Evolutionary conservation across 2,113 vertebrate genomes (phyloP).

Genomic region (Cacatua alba): DNA sequence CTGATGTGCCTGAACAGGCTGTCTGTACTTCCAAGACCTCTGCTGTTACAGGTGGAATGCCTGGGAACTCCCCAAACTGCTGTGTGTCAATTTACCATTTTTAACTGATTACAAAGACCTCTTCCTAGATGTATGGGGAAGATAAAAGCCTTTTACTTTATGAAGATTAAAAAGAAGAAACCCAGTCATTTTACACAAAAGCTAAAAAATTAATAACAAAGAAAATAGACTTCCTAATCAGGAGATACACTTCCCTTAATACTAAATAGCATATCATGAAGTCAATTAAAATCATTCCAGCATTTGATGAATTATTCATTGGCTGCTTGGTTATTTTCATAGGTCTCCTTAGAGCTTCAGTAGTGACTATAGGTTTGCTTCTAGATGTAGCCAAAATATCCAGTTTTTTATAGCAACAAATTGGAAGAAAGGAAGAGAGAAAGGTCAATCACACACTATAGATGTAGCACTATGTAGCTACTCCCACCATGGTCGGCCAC

Average conservation of each 20-base stretch:
- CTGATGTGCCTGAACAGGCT: not conserved
- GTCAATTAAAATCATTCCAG: not conserved
- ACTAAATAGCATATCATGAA: not conserved
- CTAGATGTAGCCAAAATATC: not conserved
- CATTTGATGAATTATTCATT: not conserved
- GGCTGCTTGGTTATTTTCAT: not conserved
- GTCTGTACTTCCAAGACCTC: not conserved
- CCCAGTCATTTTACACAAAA: not conserved
- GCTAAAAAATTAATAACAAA: not conserved
- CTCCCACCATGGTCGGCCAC: not conserved
- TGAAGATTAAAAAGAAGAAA: not conserved
- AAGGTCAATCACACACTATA: not conserved
- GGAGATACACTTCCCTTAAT: not conserved
- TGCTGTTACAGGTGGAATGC: not conserved
- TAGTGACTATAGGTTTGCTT: not conserved
- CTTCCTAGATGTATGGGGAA: not conserved
- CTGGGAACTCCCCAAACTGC: not conserved
- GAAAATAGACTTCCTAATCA: not conserved
- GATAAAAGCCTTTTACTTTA: not conserved
- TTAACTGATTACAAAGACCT: not conserved
- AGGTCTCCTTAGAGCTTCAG: not conserved
- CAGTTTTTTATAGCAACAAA: conserved; percentile 21
- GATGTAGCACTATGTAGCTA: not conserved
- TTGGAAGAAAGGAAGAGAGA: not conserved
- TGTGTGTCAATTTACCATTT: not conserved